Evolutionary conservation across 2,113 vertebrate genomes (phyloP).

Genomic region (Tragelaphus buxtoni): DNA sequence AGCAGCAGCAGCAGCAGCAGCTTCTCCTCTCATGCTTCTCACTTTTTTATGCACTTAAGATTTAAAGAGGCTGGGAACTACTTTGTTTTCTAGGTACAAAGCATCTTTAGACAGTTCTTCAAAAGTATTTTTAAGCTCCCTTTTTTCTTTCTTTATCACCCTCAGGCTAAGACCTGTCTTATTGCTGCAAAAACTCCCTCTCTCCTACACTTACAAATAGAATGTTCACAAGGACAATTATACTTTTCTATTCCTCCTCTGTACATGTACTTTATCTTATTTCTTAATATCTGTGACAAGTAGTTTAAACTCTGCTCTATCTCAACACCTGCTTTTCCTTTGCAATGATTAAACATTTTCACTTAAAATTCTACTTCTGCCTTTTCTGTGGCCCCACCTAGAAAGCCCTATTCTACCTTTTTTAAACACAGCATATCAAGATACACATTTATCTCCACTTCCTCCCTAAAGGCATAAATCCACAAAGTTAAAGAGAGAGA

Average conservation of each 20-base stretch:
- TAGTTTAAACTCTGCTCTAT: constrained; percentile 31
- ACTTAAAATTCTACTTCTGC: not conserved
- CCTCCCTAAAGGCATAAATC: not conserved
- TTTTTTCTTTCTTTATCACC: not conserved
- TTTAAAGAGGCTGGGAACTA: not conserved
- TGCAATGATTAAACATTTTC: constrained; percentile 3
- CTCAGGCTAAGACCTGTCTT: not conserved
- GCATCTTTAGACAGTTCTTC: not conserved
- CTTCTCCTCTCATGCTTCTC: not conserved
- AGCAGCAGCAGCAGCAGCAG: too few relatives aligned
- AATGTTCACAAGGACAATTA: not conserved
- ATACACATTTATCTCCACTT: constrained; percentile 50
- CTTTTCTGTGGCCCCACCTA: not conserved
- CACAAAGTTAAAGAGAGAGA: not conserved
- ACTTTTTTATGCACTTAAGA: not conserved
- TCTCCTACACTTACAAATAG: not conserved
- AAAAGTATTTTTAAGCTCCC: not conserved
- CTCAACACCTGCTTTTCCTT: constrained; percentile 51
- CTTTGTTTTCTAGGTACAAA: not conserved
- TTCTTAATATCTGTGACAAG: constrained; percentile 36
- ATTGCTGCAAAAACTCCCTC: not conserved
- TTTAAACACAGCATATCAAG: constrained; percentile 63
- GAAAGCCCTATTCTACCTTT: constrained; percentile 41
- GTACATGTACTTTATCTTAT: not conserved
- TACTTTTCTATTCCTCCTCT: not conserved